Percentiles rank a stretch among this genome's conserved stretches.
Evolutionary conservation across 2,888 invertebrate species (phyloP).

Genomic region (Cerastis rubricosa): DNA sequence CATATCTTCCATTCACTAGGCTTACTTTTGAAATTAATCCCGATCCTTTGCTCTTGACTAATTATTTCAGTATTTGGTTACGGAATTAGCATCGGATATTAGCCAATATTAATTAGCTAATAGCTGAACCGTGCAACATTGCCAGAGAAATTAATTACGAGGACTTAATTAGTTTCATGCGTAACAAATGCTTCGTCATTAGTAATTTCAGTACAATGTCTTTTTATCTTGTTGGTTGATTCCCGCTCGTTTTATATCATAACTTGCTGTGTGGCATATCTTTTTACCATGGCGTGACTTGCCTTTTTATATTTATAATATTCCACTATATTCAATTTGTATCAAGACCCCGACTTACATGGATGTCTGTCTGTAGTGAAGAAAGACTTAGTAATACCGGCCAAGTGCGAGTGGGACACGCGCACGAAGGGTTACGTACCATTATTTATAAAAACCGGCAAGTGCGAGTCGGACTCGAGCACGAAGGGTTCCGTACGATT

Average conservation of each 20-base stretch:
- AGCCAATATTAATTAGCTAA: constrained; percentile 14
- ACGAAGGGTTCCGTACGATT: too few species aligned
- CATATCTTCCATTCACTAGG: neutral
- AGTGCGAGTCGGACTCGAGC: too few species aligned
- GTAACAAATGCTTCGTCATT: constrained; percentile 29
- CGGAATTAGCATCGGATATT: neutral
- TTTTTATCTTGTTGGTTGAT: neutral
- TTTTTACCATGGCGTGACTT: neutral
- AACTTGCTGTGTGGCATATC: neutral
- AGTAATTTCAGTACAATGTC: neutral
- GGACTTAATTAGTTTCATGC: neutral
- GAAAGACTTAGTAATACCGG: neutral
- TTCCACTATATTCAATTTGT: too few species aligned
- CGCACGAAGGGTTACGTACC: too few species aligned
- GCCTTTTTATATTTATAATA: neutral
- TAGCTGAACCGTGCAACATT: constrained; percentile 5
- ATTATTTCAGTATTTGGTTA: neutral
- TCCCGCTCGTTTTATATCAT: neutral
- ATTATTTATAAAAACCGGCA: too few species aligned
- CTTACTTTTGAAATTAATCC: neutral
- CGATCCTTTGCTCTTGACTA: neutral
- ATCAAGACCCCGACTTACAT: neutral
- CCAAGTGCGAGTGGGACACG: too few species aligned
- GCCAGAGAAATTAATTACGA: constrained; percentile 29
- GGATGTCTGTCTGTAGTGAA: neutral